Base-by-base conservation (phyloP, 2,113 vertebrate genomes). In the Aphyosemion australe region DNA sequence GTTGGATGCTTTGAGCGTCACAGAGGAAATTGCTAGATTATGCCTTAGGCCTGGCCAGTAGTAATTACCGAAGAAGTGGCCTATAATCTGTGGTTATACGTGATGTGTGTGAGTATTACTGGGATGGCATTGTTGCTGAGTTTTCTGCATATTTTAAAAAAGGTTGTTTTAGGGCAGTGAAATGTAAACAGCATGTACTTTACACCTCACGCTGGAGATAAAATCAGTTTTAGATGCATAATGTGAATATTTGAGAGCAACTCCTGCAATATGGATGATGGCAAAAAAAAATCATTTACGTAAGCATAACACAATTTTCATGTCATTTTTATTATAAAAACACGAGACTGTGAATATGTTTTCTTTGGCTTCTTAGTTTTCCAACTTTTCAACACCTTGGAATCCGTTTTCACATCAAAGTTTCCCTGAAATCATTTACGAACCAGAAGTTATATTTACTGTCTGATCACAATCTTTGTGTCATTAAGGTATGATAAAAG, bases 1-100 rank as follows among this genome's bases (percentile, higher is more conserved):
- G 65, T 77, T 82, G 65, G 63, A 75, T 75, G 78, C 75, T 79
- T 77, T 82, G 78, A 67, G 69, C 82, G 63, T 91, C 87, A 89
- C 61, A 81, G 84, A 91, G 90, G 89, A 90, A 93, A 91, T 90
- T 87, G 82, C 83, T 83, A 91, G 88, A 91, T 92, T 90, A 89
- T 89, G 89, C 85, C 87, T 77, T 87, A 82, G 90, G 85, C 74
- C 83, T 84, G 69, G 85, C 82, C 83, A 90, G 76, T 89, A 90
- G 90, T 80, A 88, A 90, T 92, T 92, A 91, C 83, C 72, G 84
- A 80, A 81, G 83, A 90, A 88, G 88, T 90, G 90, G 88, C 76
- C 90, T 92, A 88, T 92, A 91, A 91, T 92, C 91, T 93, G 91
- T 78, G 89, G 89, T 84, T 43, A 78, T 82, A 79, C 76, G 73